Conservation (phyloP, 2,888 invertebrate genomes). For the Spilosoma lubricipeda region DNA sequence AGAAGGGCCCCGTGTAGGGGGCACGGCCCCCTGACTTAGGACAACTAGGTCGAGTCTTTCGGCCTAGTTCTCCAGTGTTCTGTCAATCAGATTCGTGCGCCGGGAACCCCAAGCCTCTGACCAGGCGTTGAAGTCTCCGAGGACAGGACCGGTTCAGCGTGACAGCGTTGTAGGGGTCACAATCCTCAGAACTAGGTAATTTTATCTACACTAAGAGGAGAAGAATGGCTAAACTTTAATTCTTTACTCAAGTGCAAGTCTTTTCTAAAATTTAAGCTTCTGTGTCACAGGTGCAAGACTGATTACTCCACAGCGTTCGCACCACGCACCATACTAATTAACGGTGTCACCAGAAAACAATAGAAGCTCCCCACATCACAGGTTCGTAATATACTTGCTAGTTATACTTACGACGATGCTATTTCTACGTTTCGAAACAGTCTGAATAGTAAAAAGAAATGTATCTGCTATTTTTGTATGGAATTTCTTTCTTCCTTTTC, state of each 20-base stretch:
- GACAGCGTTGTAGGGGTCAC: no score
- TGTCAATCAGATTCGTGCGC: no score
- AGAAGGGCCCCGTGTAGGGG: no score
- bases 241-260: not conserved
- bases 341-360: constrained; percentile 64
- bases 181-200: no score
- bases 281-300: constrained; percentile 72
- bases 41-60: no score
- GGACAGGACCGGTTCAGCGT: no score
- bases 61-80: no score
- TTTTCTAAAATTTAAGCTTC: constrained; percentile 49
- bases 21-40: no score
- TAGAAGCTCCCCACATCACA: constrained; percentile 17
- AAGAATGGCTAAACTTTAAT: not conserved
- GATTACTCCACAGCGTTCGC: constrained; percentile 74
- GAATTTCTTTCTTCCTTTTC: not conserved
- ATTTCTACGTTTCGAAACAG: constrained; percentile 21
- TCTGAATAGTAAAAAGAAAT: constrained; percentile 15
- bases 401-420: constrained; percentile 17
- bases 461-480: not conserved
- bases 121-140: no score
- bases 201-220: no score
- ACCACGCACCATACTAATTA: constrained; percentile 78
- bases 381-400: constrained; percentile 22
- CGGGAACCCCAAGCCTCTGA: no score